Base-by-base conservation (phyloP, 2,888 invertebrate species). In the Lathronympha strigana region DNA sequence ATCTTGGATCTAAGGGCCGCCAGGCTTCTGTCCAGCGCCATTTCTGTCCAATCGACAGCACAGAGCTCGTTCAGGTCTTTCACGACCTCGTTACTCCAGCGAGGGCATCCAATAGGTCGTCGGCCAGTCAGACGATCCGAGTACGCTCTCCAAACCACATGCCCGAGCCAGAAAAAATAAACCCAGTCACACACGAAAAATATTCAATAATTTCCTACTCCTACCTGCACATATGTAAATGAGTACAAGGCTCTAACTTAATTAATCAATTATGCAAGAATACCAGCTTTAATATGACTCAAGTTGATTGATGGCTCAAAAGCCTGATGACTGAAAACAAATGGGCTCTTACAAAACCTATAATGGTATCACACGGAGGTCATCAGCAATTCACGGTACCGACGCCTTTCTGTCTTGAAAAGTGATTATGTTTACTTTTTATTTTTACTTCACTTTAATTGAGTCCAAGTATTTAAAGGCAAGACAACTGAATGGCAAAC, bases 241-340 rank as follows among this genome's bases (percentile, higher is more conserved):
- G 11, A 2, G 31, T 21, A 21, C 33, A 17, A 25, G 15, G 11
- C 19, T 19, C 13, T 4, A 17, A 11, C 9, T 6, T 25, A 36
- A 62, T 62, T 21, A 62, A 53, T 38, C 17, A 38, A 38, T 40
- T 54, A 53, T 61, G 51, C n/a, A 43, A 43, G 23, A 45, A 43
- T 33, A 40, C 28, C 50, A n/a, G 40, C 17, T 28, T 61, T 61
- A 43, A 61, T 50, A 61, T 61, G 15, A 19, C 62, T 36, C 36
- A 8, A 6, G 5, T 54, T 62, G 62, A 62, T 62, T 62, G 62
- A 62, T 62, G 47, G 47, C 17, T 62, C 25, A 33, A 33, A 55
- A 55, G 54, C 19, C 31, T 54, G 25, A 21, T 47, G 45, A 62
- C 31, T 54, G 25, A 21, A 54, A 54, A 62, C 53, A 62, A 62